Percentiles rank a stretch among this genome's conserved stretches.
These are phyloP conservation scores for Esox masquinongy DNA, from an alignment of 2,797 vertebrate species.

Conservation along the genomic window DNA sequence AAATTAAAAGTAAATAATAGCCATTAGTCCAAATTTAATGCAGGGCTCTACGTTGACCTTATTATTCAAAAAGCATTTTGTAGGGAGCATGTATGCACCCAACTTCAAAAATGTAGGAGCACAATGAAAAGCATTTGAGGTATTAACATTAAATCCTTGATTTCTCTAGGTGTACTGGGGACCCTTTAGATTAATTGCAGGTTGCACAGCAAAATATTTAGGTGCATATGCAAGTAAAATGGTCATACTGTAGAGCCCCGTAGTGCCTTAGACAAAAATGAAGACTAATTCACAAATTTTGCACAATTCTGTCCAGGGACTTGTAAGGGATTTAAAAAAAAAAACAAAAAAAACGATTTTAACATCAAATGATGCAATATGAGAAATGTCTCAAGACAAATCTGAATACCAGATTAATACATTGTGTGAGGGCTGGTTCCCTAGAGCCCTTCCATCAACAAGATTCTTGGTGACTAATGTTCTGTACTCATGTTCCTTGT, in stretches of 20 bases:
- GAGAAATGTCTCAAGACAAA: constrained; percentile 17
- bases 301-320: constrained; percentile 26
- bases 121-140: too few species aligned
- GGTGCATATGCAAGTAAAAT: background rate
- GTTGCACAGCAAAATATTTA: too few species aligned
- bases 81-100: too few species aligned
- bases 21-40: constrained; percentile 14
- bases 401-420: constrained; percentile 24
- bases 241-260: too few species aligned
- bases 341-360: constrained; percentile 19
- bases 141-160: too few species aligned
- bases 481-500: constrained; percentile 21
- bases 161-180: too few species aligned
- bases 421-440: background rate
- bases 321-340: constrained; percentile 24
- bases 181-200: too few species aligned
- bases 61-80: too few species aligned
- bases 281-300: constrained; percentile 43
- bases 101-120: too few species aligned
- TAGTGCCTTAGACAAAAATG: constrained; percentile 50
- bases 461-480: constrained; percentile 3
- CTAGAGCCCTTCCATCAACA: background rate
- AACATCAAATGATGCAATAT: constrained; percentile 16
- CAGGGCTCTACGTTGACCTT: too few species aligned
- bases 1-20: constrained; percentile 50